Base-by-base conservation (phyloP, 2,888 invertebrate genomes). In the Eretmocerus hayati region DNA sequence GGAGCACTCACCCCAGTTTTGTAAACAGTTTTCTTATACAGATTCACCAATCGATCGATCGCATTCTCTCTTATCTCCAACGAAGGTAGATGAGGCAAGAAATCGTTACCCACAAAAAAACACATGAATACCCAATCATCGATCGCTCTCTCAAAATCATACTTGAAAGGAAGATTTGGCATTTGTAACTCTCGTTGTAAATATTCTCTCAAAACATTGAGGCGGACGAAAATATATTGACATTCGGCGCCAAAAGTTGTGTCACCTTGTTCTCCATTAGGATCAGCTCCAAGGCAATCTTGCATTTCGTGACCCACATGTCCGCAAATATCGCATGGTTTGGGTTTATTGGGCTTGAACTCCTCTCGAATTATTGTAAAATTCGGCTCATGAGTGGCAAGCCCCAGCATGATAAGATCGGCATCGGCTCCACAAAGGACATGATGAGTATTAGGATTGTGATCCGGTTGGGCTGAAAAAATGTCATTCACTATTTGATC, bases 111-210 rank as follows among this genome's bases (percentile, higher is more conserved):
- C 43, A 97, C 96, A 73, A 99, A 99, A 76, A 99, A 99, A 69
- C 99, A 99, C 93, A 99, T 95, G 64, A 85, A 85, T 5, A 87
- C 97, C 97, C 97, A 99, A 74, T 99, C 99, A 67, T 99, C 99
- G 15, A 99, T 71, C 0, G 86, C 93, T 47, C 97, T 75, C 63
- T 99, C 99, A 70, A 99, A 90, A 67, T 94, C 91, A 71, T 92
- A 97, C 42, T 81, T 76, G 72, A 99, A 97, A 4, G 96, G 94
- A 32, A 97, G 77, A 71, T 90, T 89, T 0, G 87, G 87, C 92
- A 97, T 96, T 59, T 74, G 71, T 46, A 97, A 76, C 58, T 97
- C 96, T 63, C 80, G 81, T 67, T 89, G 89, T 20, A 99, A 75
- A 72, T 99, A 99, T 72, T 99, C 97, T 23, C 95, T 75, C 20